Conservation (phyloP, 2,888 invertebrate genomes). For the Biston betularia region DNA sequence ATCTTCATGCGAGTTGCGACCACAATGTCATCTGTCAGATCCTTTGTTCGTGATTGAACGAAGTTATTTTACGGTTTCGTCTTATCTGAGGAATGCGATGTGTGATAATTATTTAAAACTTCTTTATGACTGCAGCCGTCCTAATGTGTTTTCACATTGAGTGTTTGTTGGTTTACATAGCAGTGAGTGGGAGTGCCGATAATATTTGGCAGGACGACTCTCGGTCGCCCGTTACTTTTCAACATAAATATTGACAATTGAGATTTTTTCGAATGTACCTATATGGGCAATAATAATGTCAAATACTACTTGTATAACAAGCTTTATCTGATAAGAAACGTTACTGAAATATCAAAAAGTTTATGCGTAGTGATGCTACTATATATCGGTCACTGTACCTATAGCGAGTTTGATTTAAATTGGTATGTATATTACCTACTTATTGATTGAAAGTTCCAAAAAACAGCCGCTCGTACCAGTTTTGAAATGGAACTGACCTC, state of each 20-base stretch:
- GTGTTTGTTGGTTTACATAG: slow-evolving; percentile 38
- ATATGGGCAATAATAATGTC: neutral
- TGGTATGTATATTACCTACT: neutral
- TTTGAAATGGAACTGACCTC: slow-evolving; percentile 44
- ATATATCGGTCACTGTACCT: neutral
- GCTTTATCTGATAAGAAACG: neutral
- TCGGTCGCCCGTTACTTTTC: slow-evolving; percentile 14
- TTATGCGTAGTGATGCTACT: neutral
- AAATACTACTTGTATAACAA: slow-evolving; percentile 1
- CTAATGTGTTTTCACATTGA: slow-evolving; percentile 54
- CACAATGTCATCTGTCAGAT: slow-evolving; percentile 56
- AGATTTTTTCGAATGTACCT: neutral
- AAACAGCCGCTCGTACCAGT: slow-evolving; percentile 33
- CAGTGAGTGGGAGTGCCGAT: slow-evolving; percentile 24
- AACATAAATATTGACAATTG: slow-evolving; percentile 18
- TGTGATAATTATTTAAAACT: slow-evolving; percentile 64
- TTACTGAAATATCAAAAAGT: neutral
- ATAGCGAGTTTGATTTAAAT: slow-evolving; percentile 8
- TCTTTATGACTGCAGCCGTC: slow-evolving; percentile 51
- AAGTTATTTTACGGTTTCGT: slow-evolving; percentile 56
- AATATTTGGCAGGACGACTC: slow-evolving; percentile 30
- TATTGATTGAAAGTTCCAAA: slow-evolving; percentile 17
- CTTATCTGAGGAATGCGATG: slow-evolving; percentile 77
- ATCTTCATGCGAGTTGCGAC: slow-evolving; percentile 48
- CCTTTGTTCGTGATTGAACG: slow-evolving; percentile 68